Evolutionary conservation across 2,888 invertebrate species (phyloP), one percentile per base, ranked within the genome.

Genomic region (Chrysolina haemoptera): DNA sequence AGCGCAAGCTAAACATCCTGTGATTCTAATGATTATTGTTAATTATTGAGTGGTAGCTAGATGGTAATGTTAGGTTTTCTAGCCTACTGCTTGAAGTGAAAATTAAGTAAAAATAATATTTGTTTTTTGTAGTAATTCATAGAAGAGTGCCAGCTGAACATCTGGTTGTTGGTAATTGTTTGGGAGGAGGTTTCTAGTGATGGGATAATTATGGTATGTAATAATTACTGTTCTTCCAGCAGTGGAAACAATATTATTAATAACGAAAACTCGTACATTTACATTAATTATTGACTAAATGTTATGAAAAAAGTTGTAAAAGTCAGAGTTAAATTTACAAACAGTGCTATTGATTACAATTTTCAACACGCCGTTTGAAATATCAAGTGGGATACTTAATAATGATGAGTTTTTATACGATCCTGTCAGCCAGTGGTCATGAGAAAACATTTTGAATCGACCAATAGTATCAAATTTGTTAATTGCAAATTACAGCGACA

Each of bases 1-100:
- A 59, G 59, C n/a, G 59, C 53, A 20, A 53, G 59, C 11, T 4
- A 22, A 59, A 22, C 59, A 59, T 59, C 27, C 59, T 59, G 59
- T n/a, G 59, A 59, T 59, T 59, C n/a, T 59, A n/a, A 22, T 27
- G 27, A 35, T 27, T 59, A 35, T 59, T 22, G 59, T 59, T 59
- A 35, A 9, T 59, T 35, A 59, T 9, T 59, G n/a, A n/a, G 35
- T n/a, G 22, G 22, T 35, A 8, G 22, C 22, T n/a, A 12, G 59
- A 35, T 14, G 16, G 35, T 59, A 59, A 59, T 59, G 14, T 10
- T 35, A 27, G 22, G 59, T 35, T n/a, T 27, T 59, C 59, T 35
- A 27, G n/a, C 6, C 6, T 59, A 35, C 11, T n/a, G n/a, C 27
- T 59, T 35, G 59, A 8, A 35, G 35, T 59, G 59, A 10, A 35